Evolutionary conservation across 2,113 vertebrate species (phyloP).

Genomic region (Catharus bicknelli): DNA sequence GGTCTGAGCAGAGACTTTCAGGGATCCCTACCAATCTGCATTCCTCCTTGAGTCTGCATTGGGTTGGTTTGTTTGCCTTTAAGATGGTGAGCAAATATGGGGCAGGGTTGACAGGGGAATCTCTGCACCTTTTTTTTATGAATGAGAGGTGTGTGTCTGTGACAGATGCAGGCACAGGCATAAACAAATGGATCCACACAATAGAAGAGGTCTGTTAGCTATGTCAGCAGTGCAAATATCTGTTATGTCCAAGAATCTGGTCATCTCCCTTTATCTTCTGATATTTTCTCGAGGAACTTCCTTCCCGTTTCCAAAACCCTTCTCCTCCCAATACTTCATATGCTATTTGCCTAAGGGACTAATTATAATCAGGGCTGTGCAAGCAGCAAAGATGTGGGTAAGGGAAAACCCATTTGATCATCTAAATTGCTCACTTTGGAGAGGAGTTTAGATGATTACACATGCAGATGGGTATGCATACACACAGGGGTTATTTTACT

Average conservation of each 20-base stretch:
- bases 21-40: background rate
- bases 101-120: rapidly evolving
- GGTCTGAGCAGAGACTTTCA: background rate
- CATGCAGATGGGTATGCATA: background rate
- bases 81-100: background rate
- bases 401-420: background rate
- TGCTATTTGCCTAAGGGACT: background rate
- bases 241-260: background rate
- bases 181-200: background rate
- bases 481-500: background rate
- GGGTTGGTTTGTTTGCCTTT: background rate
- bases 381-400: background rate
- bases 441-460: background rate
- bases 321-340: background rate
- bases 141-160: background rate
- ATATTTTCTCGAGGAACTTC: background rate
- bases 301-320: background rate
- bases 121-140: background rate
- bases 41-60: background rate
- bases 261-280: background rate
- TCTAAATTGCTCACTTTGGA: background rate
- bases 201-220: background rate
- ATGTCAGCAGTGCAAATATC: background rate
- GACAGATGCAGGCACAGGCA: background rate
- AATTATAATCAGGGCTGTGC: background rate